A percentile compares a stretch with the other conserved stretches of the same genome.
Evolutionary conservation across 2,113 vertebrate species (phyloP).

Genomic region (Haemorhous mexicanus): DNA sequence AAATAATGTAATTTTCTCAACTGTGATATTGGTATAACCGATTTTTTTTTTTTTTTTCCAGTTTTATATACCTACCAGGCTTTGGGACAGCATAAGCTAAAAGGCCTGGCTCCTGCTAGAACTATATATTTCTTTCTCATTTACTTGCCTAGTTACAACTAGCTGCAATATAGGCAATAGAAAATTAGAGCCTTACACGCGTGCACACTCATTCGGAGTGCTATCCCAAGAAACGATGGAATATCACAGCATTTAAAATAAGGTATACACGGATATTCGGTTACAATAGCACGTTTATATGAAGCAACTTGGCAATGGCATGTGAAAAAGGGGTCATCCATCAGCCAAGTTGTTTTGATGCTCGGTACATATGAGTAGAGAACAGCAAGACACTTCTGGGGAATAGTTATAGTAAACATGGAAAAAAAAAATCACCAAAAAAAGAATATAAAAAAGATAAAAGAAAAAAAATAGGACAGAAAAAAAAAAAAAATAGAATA

Average conservation of each 20-base stretch:
- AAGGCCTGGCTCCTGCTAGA: conserved; percentile 51
- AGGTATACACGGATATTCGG: conserved; percentile 24
- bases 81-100: conserved; percentile 42
- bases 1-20: conserved; percentile 44
- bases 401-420: conserved; percentile 50
- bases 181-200: conserved; percentile 41
- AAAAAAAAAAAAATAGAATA: not conserved
- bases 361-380: conserved; percentile 41
- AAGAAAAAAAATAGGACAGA: conserved; percentile 4
- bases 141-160: conserved; percentile 58
- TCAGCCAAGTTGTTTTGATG: conserved; percentile 65
- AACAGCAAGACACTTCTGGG: conserved; percentile 56
- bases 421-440: conserved; percentile 41
- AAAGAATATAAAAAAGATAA: not conserved
- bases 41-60: conserved; percentile 17
- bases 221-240: conserved; percentile 20
- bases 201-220: not conserved
- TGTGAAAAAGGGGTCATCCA: conserved; percentile 36
- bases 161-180: conserved; percentile 64
- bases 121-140: conserved; percentile 41
- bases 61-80: conserved; percentile 51
- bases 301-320: conserved; percentile 52
- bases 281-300: conserved; percentile 32
- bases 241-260: conserved; percentile 28
- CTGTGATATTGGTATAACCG: conserved; percentile 63